These are phyloP conservation scores for Pachyrhynchus sulphureomaculatus DNA, from an alignment of 1,140 invertebrate species.

Conservation along the genomic window DNA sequence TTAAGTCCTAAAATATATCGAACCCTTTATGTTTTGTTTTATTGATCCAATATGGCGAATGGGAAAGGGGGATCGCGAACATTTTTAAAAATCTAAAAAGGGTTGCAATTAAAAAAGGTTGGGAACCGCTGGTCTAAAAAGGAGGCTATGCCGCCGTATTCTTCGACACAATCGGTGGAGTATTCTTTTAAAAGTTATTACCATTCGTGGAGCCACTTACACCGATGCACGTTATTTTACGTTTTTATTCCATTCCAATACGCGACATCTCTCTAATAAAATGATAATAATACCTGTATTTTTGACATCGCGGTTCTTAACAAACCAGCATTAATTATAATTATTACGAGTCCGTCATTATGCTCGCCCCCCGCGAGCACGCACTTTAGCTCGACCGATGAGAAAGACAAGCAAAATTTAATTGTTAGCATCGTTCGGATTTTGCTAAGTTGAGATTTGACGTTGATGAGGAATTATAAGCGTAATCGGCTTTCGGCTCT, in stretches of 20 bases:
- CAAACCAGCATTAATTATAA: conserved; percentile 21
- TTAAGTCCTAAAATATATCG: too few species aligned
- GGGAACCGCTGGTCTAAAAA: too few species aligned
- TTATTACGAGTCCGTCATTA: conserved; percentile 14
- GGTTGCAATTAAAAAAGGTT: too few species aligned
- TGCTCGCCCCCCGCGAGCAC: conserved; percentile 6
- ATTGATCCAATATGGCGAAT: too few species aligned
- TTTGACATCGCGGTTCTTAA: conserved; percentile 11
- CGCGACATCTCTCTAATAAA: not conserved
- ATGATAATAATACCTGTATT: conserved; percentile 8
- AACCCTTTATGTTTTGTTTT: too few species aligned
- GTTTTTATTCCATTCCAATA: not conserved
- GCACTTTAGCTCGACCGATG: conserved; percentile 2
- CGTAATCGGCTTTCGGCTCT: conserved; percentile 28
- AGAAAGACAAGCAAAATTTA: conserved; percentile 22
- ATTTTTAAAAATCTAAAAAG: too few species aligned
- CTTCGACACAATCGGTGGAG: too few species aligned
- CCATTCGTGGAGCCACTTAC: too few species aligned
- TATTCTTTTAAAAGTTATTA: too few species aligned
- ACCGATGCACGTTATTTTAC: too few species aligned
- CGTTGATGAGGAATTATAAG: conserved; percentile 32
- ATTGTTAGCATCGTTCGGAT: conserved; percentile 23
- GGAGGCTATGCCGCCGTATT: too few species aligned
- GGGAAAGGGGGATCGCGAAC: too few species aligned
- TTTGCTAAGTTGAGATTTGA: conserved; percentile 17